Evolutionary conservation across 2,113 vertebrate species (phyloP).

Genomic region (Phaethon lepturus): DNA sequence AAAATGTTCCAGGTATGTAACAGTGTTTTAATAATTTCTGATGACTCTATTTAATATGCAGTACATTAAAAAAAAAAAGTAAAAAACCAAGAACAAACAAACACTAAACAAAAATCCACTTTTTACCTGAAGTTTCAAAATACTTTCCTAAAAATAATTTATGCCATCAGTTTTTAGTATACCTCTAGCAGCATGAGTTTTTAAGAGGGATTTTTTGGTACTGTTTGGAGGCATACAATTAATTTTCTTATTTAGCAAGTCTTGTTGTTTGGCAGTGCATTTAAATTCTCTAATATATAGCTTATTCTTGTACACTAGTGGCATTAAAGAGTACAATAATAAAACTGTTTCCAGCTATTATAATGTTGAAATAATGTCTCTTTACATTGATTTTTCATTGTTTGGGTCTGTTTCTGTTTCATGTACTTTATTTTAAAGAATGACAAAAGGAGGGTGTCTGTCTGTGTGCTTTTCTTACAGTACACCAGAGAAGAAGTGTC

Average conservation of each 20-base stretch:
- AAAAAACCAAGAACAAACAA: background rate
- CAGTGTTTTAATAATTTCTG: background rate
- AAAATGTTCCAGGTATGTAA: slow-evolving; percentile 94
- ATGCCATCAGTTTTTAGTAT: background rate
- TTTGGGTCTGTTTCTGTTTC: background rate
- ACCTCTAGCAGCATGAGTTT: background rate
- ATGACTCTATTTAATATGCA: background rate
- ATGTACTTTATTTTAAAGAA: background rate
- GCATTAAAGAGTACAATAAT: background rate
- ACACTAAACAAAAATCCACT: background rate
- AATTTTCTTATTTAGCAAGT: background rate
- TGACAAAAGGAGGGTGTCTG: background rate
- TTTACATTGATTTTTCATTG: background rate
- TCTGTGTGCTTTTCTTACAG: slow-evolving; percentile 70
- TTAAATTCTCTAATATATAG: background rate
- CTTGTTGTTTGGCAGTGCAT: background rate
- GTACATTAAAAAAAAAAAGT: background rate
- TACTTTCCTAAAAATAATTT: background rate
- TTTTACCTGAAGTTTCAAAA: background rate
- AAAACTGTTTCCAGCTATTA: background rate
- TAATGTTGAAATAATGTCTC: background rate
- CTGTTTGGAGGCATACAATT: background rate
- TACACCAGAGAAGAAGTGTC: slow-evolving; percentile 97
- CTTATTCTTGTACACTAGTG: background rate
- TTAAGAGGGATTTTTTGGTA: background rate